Conservation (phyloP, 2,888 invertebrate species). For the Linyphia triangularis region DNA sequence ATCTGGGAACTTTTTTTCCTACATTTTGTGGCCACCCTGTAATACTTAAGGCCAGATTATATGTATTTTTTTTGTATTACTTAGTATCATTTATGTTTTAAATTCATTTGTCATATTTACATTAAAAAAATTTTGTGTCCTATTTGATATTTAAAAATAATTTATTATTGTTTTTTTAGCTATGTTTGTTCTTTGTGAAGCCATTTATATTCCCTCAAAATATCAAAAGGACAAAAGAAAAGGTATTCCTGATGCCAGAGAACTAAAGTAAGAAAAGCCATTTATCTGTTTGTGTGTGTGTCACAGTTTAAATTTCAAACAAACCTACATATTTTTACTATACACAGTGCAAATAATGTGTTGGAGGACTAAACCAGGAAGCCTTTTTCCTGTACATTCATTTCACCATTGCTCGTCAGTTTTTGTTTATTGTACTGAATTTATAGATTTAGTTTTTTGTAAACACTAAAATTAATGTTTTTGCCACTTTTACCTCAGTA, state of each 20-base stretch:
- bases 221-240: not conserved
- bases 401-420: not conserved
- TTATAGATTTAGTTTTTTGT: not conserved
- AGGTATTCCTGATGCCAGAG: slow-evolving; percentile 36
- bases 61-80: not conserved
- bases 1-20: too few relatives aligned
- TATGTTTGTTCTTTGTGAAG: not conserved
- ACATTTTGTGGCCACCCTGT: too few relatives aligned
- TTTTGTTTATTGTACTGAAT: not conserved
- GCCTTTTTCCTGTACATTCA: not conserved
- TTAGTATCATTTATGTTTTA: not conserved
- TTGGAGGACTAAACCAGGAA: too few relatives aligned
- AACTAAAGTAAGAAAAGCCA: slow-evolving; percentile 35
- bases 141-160: not conserved
- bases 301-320: not conserved
- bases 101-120: not conserved
- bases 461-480: too few relatives aligned
- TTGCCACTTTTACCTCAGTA: too few relatives aligned
- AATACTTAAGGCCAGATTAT: not conserved
- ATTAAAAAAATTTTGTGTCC: not conserved
- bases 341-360: not conserved
- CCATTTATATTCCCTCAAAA: not conserved
- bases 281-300: not conserved
- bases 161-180: slow-evolving; percentile 4
- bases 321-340: not conserved